Evolutionary conservation across 2,888 invertebrate species (phyloP), one percentile per base, ranked within the genome.

Genomic region (Deilephila elpenor): DNA sequence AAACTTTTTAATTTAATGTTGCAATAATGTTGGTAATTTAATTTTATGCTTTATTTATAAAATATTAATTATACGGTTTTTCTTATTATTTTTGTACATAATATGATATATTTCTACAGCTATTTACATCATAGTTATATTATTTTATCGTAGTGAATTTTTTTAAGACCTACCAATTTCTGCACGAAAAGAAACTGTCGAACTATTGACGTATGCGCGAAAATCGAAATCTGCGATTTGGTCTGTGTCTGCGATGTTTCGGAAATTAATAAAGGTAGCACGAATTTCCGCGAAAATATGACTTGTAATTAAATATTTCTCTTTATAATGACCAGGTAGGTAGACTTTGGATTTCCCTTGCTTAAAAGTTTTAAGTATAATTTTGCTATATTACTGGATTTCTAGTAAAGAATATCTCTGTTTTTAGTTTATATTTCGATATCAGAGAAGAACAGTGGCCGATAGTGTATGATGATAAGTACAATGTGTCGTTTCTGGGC

Each of bases 401-500:
- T 44, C 14, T 32, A 61, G 71, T 72, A 72, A 71, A 60, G 73
- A 70, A 60, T 44, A 17, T 61, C n/a, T 44, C 14, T 25, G 25
- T 73, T 87, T 91, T 71, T 80, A 92, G 91, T 76, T 86, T 96
- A 73, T 96, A 96, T 86, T 88, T 95, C 76, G 95, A 96, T 84
- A 95, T 96, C 74, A 88, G 86, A 67, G 91, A 93, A 19, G 90
- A 95, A 72, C 96, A 97, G 88, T 96, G 97, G 95, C 98, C 98
- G 0, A 96, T 98, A 74, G 96, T 98, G 3, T 98, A 98, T 86
- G 95, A 96, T 77, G 92, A 96, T 20, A 96, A 96, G 73, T 98
- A 98, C 89, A 97, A 98, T 87, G 98, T 98, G 53, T 95, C 96
- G 51, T 97, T 98, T 88, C 93, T 96, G 84, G 98, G 98, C 17